Percentiles rank a stretch among this genome's conserved stretches.
These are phyloP conservation scores for Geococcyx californianus DNA, from an alignment of 2,113 vertebrate species.

Conservation along the genomic window DNA sequence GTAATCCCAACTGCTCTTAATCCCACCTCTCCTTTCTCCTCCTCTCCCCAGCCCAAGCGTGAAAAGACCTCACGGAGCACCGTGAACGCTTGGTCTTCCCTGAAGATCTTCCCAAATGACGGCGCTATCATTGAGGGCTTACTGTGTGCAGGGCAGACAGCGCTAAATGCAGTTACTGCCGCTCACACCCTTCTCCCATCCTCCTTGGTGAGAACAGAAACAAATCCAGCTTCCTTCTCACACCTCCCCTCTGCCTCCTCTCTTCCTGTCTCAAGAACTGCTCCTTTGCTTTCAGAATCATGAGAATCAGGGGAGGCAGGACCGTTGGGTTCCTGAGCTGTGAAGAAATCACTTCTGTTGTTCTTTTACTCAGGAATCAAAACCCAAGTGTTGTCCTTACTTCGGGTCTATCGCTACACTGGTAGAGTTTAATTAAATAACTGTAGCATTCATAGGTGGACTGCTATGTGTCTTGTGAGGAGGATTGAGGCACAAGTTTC, in stretches of 20 bases:
- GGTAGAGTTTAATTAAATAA: accelerated
- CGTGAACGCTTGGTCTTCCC: accelerated
- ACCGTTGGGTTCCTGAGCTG: background rate
- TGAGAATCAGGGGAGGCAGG: background rate
- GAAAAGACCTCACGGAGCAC: background rate
- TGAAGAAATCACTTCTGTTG: background rate
- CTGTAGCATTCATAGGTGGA: background rate
- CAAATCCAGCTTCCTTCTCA: background rate
- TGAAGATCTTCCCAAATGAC: background rate
- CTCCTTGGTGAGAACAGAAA: background rate
- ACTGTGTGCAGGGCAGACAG: background rate
- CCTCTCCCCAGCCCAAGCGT: accelerated
- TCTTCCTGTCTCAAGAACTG: background rate
- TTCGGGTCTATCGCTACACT: accelerated
- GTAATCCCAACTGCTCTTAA: accelerated
- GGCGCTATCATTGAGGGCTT: accelerated
- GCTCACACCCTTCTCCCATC: background rate
- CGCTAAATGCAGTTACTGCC: background rate
- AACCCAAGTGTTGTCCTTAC: accelerated
- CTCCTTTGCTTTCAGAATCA: background rate
- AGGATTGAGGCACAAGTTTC: accelerated
- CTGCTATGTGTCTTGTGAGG: background rate
- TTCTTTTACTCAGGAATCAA: background rate
- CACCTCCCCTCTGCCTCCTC: background rate
- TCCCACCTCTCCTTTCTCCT: accelerated